phyloP scores from a whole-genome alignment of 2,113 vertebrate species.

The Eclectus roratus region DNA sequence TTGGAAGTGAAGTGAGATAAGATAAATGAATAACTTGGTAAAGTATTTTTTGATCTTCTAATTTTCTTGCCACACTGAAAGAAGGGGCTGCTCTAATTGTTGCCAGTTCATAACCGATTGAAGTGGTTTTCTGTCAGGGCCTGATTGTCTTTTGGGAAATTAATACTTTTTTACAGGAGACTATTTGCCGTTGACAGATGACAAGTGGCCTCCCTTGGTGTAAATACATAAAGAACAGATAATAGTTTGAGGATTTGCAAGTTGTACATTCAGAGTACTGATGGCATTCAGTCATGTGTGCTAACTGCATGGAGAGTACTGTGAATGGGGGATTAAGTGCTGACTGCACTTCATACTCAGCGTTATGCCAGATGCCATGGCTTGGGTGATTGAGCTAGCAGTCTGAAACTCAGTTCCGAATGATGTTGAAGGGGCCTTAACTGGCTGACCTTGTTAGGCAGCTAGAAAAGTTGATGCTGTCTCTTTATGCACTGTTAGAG shows the following conservation, averaged over 20 bases:
- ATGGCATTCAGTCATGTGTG: background rate
- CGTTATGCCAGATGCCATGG: background rate
- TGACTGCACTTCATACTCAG: background rate
- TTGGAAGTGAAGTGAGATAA: background rate
- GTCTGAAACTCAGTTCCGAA: background rate
- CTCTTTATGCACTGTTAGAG: background rate
- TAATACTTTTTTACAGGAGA: background rate
- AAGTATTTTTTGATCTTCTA: background rate
- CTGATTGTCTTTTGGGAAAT: background rate
- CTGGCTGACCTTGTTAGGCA: background rate
- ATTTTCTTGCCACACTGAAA: background rate
- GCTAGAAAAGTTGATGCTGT: background rate
- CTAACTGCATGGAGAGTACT: background rate
- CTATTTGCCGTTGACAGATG: background rate
- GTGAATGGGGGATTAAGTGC: background rate
- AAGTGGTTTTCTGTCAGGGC: background rate
- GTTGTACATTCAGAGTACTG: background rate
- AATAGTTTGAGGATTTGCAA: background rate
- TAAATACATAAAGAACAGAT: background rate
- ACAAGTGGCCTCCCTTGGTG: background rate
- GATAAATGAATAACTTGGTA: background rate
- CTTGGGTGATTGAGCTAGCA: background rate
- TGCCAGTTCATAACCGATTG: background rate
- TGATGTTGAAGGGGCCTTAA: background rate
- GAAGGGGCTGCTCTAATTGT: background rate